Conservation (phyloP, 2,888 invertebrate species). For the Autographa pulchrina region DNA sequence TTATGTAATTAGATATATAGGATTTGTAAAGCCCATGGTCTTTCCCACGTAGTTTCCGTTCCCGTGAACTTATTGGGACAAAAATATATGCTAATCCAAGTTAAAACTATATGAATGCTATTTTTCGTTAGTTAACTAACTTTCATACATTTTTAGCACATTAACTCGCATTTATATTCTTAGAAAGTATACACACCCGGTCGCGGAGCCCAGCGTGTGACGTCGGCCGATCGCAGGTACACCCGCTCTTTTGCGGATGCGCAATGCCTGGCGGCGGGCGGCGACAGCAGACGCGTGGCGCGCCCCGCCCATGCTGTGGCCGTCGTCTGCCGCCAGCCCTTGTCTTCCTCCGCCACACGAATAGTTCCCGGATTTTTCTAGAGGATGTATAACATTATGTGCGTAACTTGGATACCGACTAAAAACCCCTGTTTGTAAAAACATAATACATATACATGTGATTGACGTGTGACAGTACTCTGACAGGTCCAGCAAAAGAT, state of each 20-base stretch:
- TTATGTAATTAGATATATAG: too few relatives aligned
- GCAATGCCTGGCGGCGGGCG: conserved; percentile 93
- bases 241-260: conserved; percentile 93
- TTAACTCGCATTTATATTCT: too few relatives aligned
- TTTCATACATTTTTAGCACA: too few relatives aligned
- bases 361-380: conserved; percentile 95
- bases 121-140: too few relatives aligned
- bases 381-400: background rate
- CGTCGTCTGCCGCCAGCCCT: conserved; percentile 94
- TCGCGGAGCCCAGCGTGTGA: conserved; percentile 93
- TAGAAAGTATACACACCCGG: conserved; percentile 90
- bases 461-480: background rate
- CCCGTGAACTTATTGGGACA: too few relatives aligned
- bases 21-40: too few relatives aligned
- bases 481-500: too few relatives aligned
- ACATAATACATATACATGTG: too few relatives aligned
- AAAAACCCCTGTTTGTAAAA: too few relatives aligned
- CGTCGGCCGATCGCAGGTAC: conserved; percentile 93
- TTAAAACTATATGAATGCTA: background rate
- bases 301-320: conserved; percentile 96
- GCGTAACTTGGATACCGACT: too few relatives aligned
- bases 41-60: too few relatives aligned
- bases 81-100: background rate
- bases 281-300: conserved; percentile 83
- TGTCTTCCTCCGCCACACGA: conserved; percentile 96